Base-by-base conservation (phyloP, 2,797 vertebrate genomes). In the Sebastes diaconus region DNA sequence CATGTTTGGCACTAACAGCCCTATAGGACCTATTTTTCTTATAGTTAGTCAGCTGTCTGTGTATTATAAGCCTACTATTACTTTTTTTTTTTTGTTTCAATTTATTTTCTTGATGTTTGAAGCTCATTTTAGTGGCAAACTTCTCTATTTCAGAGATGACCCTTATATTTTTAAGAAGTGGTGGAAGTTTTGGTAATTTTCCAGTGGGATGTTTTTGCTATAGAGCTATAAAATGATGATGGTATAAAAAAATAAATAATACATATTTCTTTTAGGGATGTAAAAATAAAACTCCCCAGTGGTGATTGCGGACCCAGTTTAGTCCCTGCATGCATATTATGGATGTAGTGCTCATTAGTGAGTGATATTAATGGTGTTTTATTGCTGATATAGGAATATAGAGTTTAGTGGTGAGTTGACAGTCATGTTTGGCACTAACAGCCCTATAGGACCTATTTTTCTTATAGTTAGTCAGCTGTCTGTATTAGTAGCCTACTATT, bases 271-370 rank as follows among this genome's bases (percentile, higher is more conserved):
- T 36, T 64, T 36, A 14, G 2, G 32, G 61, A 0, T 16, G 7
- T 14, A 20, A 22, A 29, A 25, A 64, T 0, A 16, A 14, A 7
- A 22, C 55, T 59, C 67, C 9, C 30, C 39, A 11, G 4, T 2
- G 55, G 24, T 11, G 58, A 34, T 11, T n/a, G 34, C 68, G 22
- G 55, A 61, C 52, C 55, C 61, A 32, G 77, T 79, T 85, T 6
- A 64, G 66, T 77, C 79, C 70, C 78, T 74, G 81, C 67, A 77
- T 64, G 12, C 34, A 36, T 34, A 29, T 59, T 66, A 65, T 25
- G 20, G 20, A 20, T 84, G 24, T 54, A 69, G 32, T 29, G 11
- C 66, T 84, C 68, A 83, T 84, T 81, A 84, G 27, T 46, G 63
- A 13, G 14, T 72, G 63, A 83, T 79, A 34, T 57, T 36, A 61